A percentile compares a stretch with the other conserved stretches of the same genome.
These are phyloP conservation scores for Archocentrus centrarchus DNA, from an alignment of 2,113 vertebrate species.

Conservation along the genomic window DNA sequence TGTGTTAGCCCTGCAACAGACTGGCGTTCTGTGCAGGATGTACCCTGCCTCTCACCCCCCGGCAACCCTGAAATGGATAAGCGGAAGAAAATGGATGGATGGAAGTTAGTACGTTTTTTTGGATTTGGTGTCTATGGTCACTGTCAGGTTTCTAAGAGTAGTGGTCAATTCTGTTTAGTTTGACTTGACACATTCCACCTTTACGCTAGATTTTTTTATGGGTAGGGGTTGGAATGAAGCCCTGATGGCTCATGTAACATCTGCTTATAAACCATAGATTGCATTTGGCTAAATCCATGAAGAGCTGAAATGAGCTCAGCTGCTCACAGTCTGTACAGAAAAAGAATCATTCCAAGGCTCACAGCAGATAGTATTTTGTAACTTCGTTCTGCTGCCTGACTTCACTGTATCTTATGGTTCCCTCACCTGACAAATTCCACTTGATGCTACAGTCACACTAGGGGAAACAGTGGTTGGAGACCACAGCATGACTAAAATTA, in stretches of 20 bases:
- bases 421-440: background rate
- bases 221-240: background rate
- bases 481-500: background rate
- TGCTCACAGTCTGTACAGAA: background rate
- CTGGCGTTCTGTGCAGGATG: no score
- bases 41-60: no score
- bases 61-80: no score
- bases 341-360: background rate
- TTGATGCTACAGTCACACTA: background rate
- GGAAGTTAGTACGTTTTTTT: background rate
- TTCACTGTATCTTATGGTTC: background rate
- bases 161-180: background rate
- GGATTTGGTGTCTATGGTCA: no score
- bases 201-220: background rate
- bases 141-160: background rate
- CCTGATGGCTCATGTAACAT: background rate
- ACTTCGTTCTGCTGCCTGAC: background rate
- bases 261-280: background rate
- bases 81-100: no score
- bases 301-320: background rate
- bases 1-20: no score
- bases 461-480: background rate
- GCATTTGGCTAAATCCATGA: background rate
- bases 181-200: background rate
- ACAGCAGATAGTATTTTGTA: background rate